Evolutionary conservation across 2,888 invertebrate species (phyloP), one percentile per base, ranked within the genome.

Genomic region (Syritta pipiens): DNA sequence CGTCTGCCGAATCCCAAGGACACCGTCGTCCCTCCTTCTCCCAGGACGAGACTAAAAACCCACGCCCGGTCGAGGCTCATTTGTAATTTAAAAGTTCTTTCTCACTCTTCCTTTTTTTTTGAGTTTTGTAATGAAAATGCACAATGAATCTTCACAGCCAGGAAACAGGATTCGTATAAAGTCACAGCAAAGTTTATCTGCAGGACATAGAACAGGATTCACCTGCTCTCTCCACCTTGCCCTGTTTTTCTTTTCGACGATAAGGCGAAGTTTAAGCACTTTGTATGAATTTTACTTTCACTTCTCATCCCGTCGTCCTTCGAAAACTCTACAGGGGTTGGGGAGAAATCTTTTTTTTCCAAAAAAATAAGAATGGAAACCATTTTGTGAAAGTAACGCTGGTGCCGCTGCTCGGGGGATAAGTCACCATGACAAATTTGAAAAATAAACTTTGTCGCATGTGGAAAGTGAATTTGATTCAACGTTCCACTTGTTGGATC

Each of bases 351-450:
- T 7, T 14, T 14, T n/a, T 42, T 42, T 32, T 49, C 14, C 10
- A n/a, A n/a, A n/a, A n/a, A n/a, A n/a, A n/a, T n/a, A n/a, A n/a
- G n/a, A n/a, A n/a, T n/a, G n/a, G n/a, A n/a, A n/a, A n/a, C n/a
- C n/a, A n/a, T n/a, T n/a, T n/a, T n/a, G n/a, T n/a, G n/a, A n/a
- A 24, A 32, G 65, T 42, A 63, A 44, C 42, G 44, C 44, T 30
- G 4, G 32, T 14, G 14, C 32, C 7, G 30, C 42, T 12, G 35
- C 14, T 19, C 28, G 22, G 12, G 24, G 12, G 17, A 28, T 51
- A 53, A 67, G 67, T 67, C 75, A 40, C 35, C 42, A 60, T 68
- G 48, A 75, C 60, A 62, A 62, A 68, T 75, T 75, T 62, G 40
- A 32, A 68, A 62, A 55, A 68, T 35, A 62, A 68, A 75, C 68